A percentile compares a stretch with the other conserved stretches of the same genome.
phyloP scores from a whole-genome alignment of 2,888 invertebrate genomes.

The Gastracanthus pulcherrimus region DNA sequence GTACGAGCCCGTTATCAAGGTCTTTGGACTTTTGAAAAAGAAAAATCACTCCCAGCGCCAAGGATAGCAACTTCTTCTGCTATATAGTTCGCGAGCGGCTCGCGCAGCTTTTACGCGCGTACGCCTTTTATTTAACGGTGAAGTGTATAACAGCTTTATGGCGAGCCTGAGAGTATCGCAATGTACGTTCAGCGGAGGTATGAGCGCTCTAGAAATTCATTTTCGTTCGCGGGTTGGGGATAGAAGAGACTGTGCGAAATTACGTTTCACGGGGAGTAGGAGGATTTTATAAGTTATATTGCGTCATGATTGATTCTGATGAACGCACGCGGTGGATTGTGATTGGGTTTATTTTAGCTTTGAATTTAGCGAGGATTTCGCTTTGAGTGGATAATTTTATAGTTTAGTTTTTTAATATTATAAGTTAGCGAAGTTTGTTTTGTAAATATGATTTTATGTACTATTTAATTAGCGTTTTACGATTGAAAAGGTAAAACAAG shows the following conservation, averaged over 20 bases:
- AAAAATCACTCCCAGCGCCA: conserved; percentile 63
- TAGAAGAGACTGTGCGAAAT: background rate
- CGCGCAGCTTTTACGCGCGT: background rate
- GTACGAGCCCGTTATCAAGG: conserved; percentile 59
- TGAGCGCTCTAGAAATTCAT: background rate
- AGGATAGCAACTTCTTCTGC: conserved; percentile 64
- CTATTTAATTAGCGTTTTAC: conserved; percentile 5
- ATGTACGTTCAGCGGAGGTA: too few species aligned
- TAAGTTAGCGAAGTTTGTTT: background rate
- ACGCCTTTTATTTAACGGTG: conserved; percentile 25
- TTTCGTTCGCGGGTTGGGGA: background rate
- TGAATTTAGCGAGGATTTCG: background rate
- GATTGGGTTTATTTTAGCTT: background rate
- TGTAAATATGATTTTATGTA: background rate
- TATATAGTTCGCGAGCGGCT: background rate
- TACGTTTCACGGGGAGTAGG: background rate
- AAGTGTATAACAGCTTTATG: conserved; percentile 14
- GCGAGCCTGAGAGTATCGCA: background rate
- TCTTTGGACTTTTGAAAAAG: conserved; percentile 60
- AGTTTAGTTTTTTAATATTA: too few species aligned
- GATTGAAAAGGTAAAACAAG: background rate
- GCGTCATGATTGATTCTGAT: conserved; percentile 6
- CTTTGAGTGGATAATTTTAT: background rate
- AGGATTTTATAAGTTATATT: background rate
- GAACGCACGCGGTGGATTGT: background rate